Percentiles rank a stretch among this genome's conserved stretches.
phyloP scores from a whole-genome alignment of 2,888 invertebrate species.

The Helicoverpa assulta region DNA sequence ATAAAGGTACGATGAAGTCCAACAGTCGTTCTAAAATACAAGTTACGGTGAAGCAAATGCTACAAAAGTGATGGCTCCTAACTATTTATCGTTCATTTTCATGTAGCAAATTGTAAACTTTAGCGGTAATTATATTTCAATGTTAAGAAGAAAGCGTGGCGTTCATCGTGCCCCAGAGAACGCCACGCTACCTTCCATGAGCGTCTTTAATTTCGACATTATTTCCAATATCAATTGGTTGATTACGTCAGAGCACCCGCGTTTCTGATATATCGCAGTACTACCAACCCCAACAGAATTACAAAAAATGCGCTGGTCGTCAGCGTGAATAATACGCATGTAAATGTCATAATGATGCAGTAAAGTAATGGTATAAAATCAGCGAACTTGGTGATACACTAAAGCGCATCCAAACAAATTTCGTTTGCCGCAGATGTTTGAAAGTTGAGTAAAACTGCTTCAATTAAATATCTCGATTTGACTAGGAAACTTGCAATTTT shows the following conservation, averaged over 20 bases:
- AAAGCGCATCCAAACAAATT: not conserved
- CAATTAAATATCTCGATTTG: conserved; percentile 5
- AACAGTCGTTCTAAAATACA: not conserved
- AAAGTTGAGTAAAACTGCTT: not conserved
- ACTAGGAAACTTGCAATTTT: conserved; percentile 17
- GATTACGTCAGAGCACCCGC: not conserved
- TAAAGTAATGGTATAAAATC: not conserved
- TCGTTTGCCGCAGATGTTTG: not conserved
- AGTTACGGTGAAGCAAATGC: not conserved
- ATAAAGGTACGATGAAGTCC: not conserved
- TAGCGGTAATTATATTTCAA: not conserved
- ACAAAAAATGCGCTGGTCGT: conserved; percentile 29
- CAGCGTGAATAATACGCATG: conserved; percentile 37
- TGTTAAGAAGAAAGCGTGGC: not conserved
- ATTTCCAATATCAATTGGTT: not conserved
- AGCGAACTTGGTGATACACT: not conserved
- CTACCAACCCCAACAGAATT: conserved; percentile 26
- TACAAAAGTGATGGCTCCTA: not conserved
- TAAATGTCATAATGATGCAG: conserved; percentile 24
- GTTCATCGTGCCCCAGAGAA: not conserved
- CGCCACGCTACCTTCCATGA: not conserved
- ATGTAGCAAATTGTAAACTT: not conserved
- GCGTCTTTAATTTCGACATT: not conserved
- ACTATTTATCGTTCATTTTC: not conserved
- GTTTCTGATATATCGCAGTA: conserved; percentile 17